Conservation (phyloP, 2,797 vertebrate species). For the Sternarchorhynchus goeldii region DNA sequence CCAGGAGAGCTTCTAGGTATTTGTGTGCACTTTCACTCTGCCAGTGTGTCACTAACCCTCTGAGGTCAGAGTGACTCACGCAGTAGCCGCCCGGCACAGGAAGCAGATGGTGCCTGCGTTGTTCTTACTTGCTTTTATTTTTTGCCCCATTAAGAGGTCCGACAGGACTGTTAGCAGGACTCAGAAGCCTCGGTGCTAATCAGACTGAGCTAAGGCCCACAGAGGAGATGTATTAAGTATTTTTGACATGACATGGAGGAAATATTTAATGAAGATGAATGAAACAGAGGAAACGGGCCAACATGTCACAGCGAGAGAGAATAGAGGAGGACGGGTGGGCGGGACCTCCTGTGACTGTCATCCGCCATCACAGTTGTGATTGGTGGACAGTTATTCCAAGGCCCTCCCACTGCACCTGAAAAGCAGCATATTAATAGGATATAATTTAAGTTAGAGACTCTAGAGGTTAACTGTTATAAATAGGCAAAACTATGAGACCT, state of each 20-base stretch:
- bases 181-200: conserved; percentile 51
- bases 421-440: conserved; percentile 18
- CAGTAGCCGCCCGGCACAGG: conserved; percentile 48
- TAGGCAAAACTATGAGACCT: conserved; percentile 8
- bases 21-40: conserved; percentile 35
- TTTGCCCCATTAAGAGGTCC: conserved; percentile 50
- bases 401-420: background rate
- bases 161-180: conserved; percentile 52
- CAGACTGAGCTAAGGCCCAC: conserved; percentile 34
- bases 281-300: conserved; percentile 38
- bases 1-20: conserved; percentile 45
- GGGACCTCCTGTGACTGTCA: conserved; percentile 33
- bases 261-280: conserved; percentile 66
- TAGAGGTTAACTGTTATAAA: background rate
- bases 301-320: conserved; percentile 45
- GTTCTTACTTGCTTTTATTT: conserved; percentile 40
- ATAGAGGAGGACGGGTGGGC: conserved; percentile 13
- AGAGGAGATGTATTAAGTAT: conserved; percentile 56
- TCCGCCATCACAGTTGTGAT: conserved; percentile 27
- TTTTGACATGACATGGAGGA: conserved; percentile 59
- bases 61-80: conserved; percentile 29
- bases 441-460: conserved; percentile 13
- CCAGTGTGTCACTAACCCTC: conserved; percentile 46
- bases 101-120: conserved; percentile 63
- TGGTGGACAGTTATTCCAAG: conserved; percentile 26